Conservation (phyloP, 2,113 vertebrate species). For the Pelecanoides urinatrix region DNA sequence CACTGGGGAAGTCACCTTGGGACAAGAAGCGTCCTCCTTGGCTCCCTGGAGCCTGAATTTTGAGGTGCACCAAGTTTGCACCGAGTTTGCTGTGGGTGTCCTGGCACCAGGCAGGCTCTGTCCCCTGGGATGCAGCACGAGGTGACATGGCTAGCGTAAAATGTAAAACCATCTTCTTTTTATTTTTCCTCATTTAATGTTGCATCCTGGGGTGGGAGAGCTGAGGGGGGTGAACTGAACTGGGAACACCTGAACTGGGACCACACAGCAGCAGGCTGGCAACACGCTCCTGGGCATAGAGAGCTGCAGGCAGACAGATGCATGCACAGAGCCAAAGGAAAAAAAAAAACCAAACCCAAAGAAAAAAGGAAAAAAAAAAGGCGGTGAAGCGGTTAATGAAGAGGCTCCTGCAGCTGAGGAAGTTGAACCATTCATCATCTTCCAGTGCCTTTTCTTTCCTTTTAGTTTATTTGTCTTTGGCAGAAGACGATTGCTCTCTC, state of each 20-base stretch:
- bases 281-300: fast-evolving
- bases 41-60: not conserved
- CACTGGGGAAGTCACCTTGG: not conserved
- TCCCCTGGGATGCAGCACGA: fast-evolving
- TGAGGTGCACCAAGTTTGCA: not conserved
- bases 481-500: not conserved
- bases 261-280: not conserved
- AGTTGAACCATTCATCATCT: not conserved
- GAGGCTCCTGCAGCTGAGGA: not conserved
- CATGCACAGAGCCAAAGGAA: not conserved
- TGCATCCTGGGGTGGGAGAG: not conserved
- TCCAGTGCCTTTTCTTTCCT: not conserved
- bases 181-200: not conserved
- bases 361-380: not conserved
- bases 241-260: not conserved
- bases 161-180: not conserved
- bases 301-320: not conserved
- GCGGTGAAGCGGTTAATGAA: not conserved
- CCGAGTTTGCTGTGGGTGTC: too few relatives aligned
- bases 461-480: not conserved
- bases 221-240: fast-evolving
- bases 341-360: not conserved
- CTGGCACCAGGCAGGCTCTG: not conserved
- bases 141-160: not conserved
- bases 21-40: not conserved